phyloP scores from a whole-genome alignment of 2,113 vertebrate genomes.

The Machaerirhynchus nigripectus region DNA sequence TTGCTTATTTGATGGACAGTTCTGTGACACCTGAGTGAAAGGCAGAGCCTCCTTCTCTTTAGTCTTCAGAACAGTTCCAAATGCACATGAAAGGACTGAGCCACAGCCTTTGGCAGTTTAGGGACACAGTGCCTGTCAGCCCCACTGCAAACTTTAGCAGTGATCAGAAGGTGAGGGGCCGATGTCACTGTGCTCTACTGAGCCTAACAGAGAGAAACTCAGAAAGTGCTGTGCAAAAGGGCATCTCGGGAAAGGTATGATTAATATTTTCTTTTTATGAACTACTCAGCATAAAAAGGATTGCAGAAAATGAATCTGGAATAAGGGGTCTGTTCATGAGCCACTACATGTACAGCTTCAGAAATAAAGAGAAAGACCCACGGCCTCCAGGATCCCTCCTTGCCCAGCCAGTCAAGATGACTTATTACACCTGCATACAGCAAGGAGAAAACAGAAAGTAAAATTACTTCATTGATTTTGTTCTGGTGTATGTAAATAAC shows the following conservation, averaged over 20 bases:
- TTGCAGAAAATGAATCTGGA: neutral
- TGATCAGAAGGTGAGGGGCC: neutral
- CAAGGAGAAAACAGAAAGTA: conserved; percentile 62
- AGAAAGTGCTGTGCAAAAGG: neutral
- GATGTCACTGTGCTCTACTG: neutral
- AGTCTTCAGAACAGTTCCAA: neutral
- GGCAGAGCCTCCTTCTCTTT: neutral
- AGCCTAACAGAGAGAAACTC: neutral
- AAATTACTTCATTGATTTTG: conserved; percentile 73
- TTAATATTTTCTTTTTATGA: neutral
- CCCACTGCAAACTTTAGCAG: neutral
- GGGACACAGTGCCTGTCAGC: neutral
- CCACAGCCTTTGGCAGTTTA: neutral
- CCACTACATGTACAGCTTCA: neutral
- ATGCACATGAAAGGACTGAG: neutral
- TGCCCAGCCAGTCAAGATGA: conserved; percentile 55
- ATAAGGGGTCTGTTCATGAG: neutral
- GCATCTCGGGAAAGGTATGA: neutral
- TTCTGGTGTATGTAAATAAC: conserved; percentile 61
- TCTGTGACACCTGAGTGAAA: neutral
- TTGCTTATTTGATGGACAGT: neutral
- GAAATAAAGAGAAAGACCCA: neutral
- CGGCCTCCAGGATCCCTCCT: neutral
- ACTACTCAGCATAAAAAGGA: neutral
- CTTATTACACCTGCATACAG: conserved; percentile 52